Evolutionary conservation across 2,797 vertebrate species (phyloP), one percentile per base, ranked within the genome.

Genomic region (Chelonia mydas): DNA sequence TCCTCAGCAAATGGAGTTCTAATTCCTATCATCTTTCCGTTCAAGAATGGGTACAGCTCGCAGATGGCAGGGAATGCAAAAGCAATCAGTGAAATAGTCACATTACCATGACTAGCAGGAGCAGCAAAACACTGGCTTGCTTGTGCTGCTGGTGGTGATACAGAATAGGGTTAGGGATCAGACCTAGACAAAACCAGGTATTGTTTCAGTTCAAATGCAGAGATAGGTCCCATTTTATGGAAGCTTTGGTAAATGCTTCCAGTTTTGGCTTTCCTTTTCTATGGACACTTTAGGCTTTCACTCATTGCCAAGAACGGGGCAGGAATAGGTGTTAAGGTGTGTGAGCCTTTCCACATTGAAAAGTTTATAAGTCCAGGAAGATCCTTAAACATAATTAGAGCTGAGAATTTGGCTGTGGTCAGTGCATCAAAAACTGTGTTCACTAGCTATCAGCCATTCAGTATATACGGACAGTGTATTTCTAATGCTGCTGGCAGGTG

Each of bases 1-100:
- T 37, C 31, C 3, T 54, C 53, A 92, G 88, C 3, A 57, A 87
- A 55, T 17, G 2, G 89, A 85, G 5, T n/a, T 47, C n/a, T 9
- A 86, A 10, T 2, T 53, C 19, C 50, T 80, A 33, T 3, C n/a
- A 0, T 77, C 88, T 11, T 0, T 6, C 1, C 28, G 1, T 1
- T 17, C 11, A 37, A 27, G 83, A 74, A 86, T 19, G 33, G 21
- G 50, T 45, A 17, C 33, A 23, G 3, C 81, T 90, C 83, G 0
- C 1, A 53, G 83, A 86, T 9, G 37, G 16, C 1, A 91, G 47
- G 85, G 90, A 65, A 7, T 11, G 81, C 31, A 17, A 65, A 59
- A 11, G 5, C 81, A 37, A 83, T 1, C 5, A 41, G 37, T 78
- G 72, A 77, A 84, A 79, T 49, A 49, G 11, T 41, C 16, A 87